Evolutionary conservation across 2,797 vertebrate genomes (phyloP).

Genomic region (Cottoperca gobio): DNA sequence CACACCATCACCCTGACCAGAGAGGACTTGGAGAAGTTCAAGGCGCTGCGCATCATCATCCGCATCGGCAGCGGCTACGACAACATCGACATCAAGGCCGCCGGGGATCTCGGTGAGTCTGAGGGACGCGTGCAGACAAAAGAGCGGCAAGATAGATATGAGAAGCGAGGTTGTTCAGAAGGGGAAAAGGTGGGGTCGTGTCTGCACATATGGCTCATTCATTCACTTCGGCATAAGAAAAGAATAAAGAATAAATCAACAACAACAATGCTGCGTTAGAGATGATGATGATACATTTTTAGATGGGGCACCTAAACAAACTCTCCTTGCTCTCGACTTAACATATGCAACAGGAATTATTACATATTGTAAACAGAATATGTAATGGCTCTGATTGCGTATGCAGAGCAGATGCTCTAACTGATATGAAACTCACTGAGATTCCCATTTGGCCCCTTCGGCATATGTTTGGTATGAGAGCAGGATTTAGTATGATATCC

Average conservation of each 20-base stretch:
- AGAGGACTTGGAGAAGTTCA: slow-evolving; percentile 99
- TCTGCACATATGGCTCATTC: slow-evolving; percentile 28
- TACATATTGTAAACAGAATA: slow-evolving; percentile 64
- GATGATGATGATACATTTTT: slow-evolving; percentile 33
- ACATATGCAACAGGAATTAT: slow-evolving; percentile 63
- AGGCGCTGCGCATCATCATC: slow-evolving; percentile 95
- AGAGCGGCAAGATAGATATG: slow-evolving; percentile 10
- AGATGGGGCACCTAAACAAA: slow-evolving; percentile 60
- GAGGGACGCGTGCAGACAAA: slow-evolving; percentile 11
- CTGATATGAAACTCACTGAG: slow-evolving; percentile 56
- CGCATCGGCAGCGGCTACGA: slow-evolving; percentile 98
- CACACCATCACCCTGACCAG: slow-evolving; percentile 98
- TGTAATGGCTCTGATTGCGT: slow-evolving; percentile 48
- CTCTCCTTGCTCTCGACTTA: slow-evolving; percentile 36
- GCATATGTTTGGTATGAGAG: slow-evolving; percentile 65
- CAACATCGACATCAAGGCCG: slow-evolving; percentile 98
- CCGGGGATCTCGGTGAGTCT: slow-evolving; percentile 93
- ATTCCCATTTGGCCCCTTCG: slow-evolving; percentile 54
- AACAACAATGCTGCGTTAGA: slow-evolving; percentile 42
- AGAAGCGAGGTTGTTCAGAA: slow-evolving; percentile 16
- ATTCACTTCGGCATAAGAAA: not conserved
- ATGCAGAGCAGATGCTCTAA: slow-evolving; percentile 70
- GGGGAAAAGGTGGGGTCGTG: not conserved
- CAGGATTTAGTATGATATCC: slow-evolving; percentile 58
- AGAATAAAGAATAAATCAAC: slow-evolving; percentile 25